A percentile compares a stretch with the other conserved stretches of the same genome.
Evolutionary conservation across 2,797 vertebrate genomes (phyloP).

Genomic region (Hephaestus fuliginosus): DNA sequence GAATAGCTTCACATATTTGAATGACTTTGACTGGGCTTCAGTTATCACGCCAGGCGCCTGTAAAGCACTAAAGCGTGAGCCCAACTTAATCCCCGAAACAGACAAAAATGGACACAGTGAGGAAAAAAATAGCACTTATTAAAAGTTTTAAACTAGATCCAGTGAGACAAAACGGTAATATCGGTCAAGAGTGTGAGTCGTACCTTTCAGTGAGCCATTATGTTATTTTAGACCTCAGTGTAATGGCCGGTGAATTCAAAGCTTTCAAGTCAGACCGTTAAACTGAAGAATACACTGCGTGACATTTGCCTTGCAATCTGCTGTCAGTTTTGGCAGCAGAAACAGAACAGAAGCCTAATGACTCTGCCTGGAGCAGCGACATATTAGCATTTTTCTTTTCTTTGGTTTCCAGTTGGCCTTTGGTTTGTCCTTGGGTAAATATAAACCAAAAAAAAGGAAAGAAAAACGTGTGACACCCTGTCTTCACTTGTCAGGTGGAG

Average conservation of each 20-base stretch:
- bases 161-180: conserved; percentile 4
- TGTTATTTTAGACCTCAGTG: conserved; percentile 4
- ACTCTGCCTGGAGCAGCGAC: conserved; percentile 59
- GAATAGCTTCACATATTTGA: conserved; percentile 49
- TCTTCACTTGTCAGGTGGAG: conserved; percentile 3
- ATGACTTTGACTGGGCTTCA: conserved; percentile 38
- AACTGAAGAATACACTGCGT: conserved; percentile 48
- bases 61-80: conserved; percentile 33
- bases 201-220: conserved; percentile 9
- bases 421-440: conserved; percentile 52
- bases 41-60: conserved; percentile 5
- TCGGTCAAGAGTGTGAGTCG: background rate
- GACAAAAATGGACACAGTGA: conserved; percentile 1
- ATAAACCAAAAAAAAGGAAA: conserved; percentile 27
- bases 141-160: conserved; percentile 9
- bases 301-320: conserved; percentile 67
- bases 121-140: background rate
- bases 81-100: conserved; percentile 9
- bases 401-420: conserved; percentile 62
- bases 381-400: conserved; percentile 62
- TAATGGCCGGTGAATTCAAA: conserved; percentile 27
- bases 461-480: background rate
- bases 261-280: conserved; percentile 41
- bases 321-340: conserved; percentile 61
- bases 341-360: conserved; percentile 59